A percentile compares a stretch with the other conserved stretches of the same genome.
Conservation (phyloP, 1,140 invertebrate species). For the Drosophila leontia region DNA sequence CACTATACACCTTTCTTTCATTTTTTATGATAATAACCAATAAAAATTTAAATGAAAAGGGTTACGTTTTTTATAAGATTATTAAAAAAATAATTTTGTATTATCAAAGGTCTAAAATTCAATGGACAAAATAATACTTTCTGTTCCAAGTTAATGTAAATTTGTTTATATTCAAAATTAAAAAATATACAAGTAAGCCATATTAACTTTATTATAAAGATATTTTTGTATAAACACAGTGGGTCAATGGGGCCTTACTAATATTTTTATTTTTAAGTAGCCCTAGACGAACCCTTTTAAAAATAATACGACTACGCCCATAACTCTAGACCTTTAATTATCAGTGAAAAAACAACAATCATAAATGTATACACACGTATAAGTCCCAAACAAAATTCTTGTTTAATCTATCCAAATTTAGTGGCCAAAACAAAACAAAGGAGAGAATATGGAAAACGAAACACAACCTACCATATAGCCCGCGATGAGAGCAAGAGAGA, state of each 20-base stretch:
- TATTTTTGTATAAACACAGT: neutral
- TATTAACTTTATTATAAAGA: neutral
- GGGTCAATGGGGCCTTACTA: neutral
- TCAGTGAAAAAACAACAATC: neutral
- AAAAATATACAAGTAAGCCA: neutral
- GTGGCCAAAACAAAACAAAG: constrained; percentile 20
- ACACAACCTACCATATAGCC: neutral
- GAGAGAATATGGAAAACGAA: constrained; percentile 1
- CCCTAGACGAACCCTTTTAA: constrained; percentile 3
- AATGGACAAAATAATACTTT: too few relatives aligned
- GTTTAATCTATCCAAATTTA: neutral
- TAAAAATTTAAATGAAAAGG: too few relatives aligned
- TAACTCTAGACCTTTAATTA: neutral
- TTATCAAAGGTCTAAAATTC: neutral
- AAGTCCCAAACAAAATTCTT: neutral
- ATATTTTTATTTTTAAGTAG: neutral
- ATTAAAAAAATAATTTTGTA: neutral
- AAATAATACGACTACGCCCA: neutral
- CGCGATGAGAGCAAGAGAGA: neutral
- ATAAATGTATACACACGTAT: neutral
- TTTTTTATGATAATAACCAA: too few relatives aligned
- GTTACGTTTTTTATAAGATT: too few relatives aligned
- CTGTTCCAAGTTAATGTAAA: neutral
- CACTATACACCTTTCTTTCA: too few relatives aligned
- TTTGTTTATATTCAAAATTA: neutral